A percentile compares a stretch with the other conserved stretches of the same genome.
Conservation (phyloP, 2,113 vertebrate species). For the Chaetura pelagica region DNA sequence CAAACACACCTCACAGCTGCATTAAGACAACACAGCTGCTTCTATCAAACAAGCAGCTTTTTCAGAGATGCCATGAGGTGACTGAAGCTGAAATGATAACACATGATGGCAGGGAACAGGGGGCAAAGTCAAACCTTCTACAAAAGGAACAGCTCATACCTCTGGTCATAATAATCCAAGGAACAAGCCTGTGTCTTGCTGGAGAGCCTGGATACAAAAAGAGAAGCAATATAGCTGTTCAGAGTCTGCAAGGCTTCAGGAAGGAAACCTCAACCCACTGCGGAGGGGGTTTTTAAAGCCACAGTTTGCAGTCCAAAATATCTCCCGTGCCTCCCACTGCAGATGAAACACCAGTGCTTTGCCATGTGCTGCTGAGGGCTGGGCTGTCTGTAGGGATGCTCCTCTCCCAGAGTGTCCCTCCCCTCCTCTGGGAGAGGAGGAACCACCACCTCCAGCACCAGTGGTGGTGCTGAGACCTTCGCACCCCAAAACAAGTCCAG, state of each 20-base stretch:
- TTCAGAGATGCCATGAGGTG: background rate
- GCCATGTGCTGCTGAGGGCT: background rate
- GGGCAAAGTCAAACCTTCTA: background rate
- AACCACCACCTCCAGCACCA: background rate
- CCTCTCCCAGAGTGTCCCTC: background rate
- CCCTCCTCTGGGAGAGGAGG: too few relatives aligned
- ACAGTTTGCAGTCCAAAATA: conserved; percentile 2
- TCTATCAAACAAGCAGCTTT: background rate
- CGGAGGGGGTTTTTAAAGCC: background rate
- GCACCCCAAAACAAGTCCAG: background rate
- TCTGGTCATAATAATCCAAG: background rate
- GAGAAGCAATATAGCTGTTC: background rate
- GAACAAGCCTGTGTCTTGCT: background rate
- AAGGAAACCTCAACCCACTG: conserved; percentile 5
- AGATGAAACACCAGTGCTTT: background rate
- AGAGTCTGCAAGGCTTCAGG: background rate
- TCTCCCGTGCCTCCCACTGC: background rate
- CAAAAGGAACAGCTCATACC: background rate
- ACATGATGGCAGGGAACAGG: fast-evolving
- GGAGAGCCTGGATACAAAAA: background rate
- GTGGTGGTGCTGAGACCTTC: background rate
- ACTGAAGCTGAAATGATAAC: background rate
- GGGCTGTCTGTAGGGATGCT: background rate
- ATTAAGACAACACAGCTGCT: conserved; percentile 14
- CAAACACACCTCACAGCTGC: conserved; percentile 24